Conservation (phyloP, 2,113 vertebrate genomes). For the Dicentrarchus labrax region DNA sequence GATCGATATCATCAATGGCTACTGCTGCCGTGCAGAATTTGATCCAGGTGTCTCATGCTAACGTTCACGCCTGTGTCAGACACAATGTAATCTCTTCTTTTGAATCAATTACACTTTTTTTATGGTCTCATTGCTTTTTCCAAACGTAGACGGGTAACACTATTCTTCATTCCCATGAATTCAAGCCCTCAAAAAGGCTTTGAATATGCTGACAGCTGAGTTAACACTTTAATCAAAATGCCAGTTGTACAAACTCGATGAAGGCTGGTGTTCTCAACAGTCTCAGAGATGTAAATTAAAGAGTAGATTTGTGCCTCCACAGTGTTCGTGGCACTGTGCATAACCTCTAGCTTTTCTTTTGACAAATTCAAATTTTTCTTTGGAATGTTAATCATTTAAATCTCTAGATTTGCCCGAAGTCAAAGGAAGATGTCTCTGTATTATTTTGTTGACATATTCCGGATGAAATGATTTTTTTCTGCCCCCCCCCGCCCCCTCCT, state of each 20-base stretch:
- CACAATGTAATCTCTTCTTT: slow-evolving; percentile 80
- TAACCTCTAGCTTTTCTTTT: slow-evolving; percentile 17
- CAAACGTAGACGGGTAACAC: slow-evolving; percentile 30
- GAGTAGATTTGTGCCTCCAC: neutral
- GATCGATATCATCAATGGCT: slow-evolving; percentile 83
- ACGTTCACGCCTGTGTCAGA: slow-evolving; percentile 75
- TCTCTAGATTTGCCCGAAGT: slow-evolving; percentile 64
- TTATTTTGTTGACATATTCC: slow-evolving; percentile 76
- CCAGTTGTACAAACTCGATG: slow-evolving; percentile 19
- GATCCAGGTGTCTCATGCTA: slow-evolving; percentile 79
- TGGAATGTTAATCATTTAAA: slow-evolving; percentile 51
- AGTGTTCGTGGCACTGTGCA: neutral
- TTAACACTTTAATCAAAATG: slow-evolving; percentile 40
- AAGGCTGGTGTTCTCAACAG: neutral
- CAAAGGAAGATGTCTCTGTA: slow-evolving; percentile 49
- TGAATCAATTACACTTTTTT: slow-evolving; percentile 77
- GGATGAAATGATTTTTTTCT: slow-evolving; percentile 55
- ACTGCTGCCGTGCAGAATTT: slow-evolving; percentile 81
- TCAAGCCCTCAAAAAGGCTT: slow-evolving; percentile 5
- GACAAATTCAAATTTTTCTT: slow-evolving; percentile 44
- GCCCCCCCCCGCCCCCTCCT: neutral
- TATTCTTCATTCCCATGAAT: slow-evolving; percentile 52
- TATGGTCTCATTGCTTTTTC: slow-evolving; percentile 62
- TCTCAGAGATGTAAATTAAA: neutral
- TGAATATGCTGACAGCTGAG: slow-evolving; percentile 34